These are phyloP conservation scores for Leucoraja ocellata DNA, from an alignment of 2,797 vertebrate genomes.

Conservation along the genomic window DNA sequence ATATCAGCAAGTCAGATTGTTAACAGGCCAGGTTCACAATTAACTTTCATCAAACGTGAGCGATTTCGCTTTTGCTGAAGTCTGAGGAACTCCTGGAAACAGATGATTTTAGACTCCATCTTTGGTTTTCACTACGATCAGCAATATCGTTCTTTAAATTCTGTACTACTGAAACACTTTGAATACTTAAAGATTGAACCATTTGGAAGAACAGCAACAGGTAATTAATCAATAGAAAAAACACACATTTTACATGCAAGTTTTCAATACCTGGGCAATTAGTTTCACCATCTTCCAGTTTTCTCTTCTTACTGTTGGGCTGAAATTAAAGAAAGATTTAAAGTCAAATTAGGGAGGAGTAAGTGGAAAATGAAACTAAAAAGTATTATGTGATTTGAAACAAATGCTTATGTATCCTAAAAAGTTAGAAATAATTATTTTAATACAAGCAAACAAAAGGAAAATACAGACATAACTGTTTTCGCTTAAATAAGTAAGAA, in stretches of 20 bases:
- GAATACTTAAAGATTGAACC: neutral
- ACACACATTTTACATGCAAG: neutral
- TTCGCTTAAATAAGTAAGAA: too few relatives aligned
- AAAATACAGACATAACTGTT: neutral
- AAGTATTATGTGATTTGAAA: neutral
- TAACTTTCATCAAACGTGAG: too few relatives aligned
- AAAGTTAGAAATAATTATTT: neutral
- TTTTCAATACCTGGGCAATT: conserved; percentile 71
- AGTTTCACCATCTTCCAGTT: conserved; percentile 81
- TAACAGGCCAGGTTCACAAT: too few relatives aligned
- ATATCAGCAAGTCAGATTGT: too few relatives aligned
- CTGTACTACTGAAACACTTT: neutral
- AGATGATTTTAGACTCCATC: neutral
- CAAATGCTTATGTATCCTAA: neutral
- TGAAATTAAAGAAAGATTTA: conserved; percentile 47
- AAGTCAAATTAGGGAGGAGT: neutral
- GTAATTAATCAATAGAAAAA: neutral
- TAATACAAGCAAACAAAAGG: neutral
- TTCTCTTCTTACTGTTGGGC: conserved; percentile 95
- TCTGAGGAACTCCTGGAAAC: neutral
- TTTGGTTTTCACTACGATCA: neutral
- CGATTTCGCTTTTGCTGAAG: too few relatives aligned
- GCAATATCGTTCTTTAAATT: neutral
- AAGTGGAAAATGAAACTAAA: neutral
- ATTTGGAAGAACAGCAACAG: too few relatives aligned